Evolutionary conservation across 2,888 invertebrate genomes (phyloP), one percentile per base, ranked within the genome.

Genomic region (Noctuana brunneofusca): DNA sequence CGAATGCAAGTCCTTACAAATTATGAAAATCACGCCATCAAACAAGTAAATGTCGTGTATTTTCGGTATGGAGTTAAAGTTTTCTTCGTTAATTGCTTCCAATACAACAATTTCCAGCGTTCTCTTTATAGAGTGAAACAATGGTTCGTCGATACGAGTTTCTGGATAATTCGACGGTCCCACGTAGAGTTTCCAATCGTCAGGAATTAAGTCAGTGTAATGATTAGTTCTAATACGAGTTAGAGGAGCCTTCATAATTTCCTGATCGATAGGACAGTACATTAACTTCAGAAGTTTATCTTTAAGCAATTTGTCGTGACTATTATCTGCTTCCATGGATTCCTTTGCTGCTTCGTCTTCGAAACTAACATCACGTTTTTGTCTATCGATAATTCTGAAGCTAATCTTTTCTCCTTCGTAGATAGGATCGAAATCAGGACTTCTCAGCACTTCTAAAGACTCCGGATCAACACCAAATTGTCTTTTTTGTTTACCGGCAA

Each of bases 381-480:
- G 85, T 52, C 89, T 81, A 66, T 89, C 88, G 18, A 90, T 88
- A 24, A 89, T 81, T 59, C 84, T 79, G 56, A 89, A 86, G 1
- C 69, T 74, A 0, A 90, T 63, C 38, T 77, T 80, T 18, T 86
- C 79, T 1, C 80, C 85, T 66, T 86, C 80, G 59, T 83, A 87
- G 0, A 65, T 71, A 4, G 86, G 81, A 65, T 86, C 80, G 8
- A 90, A 89, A 41, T 83, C 73, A 0, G 83, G 75, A 35, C 76
- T 81, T 67, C 83, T 89, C 0, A 90, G 84, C 0, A 89, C 76
- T 58, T 87, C 83, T 38, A 90, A 64, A 0, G 90, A 90, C 49
- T 83, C 83, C 0, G 88, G 89, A 64, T 90, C 90, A 0, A 89
- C 87, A 0, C 90, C 90, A 56, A 89, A 90, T 62, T 89, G 86